These are phyloP conservation scores for Limnephilus auricula DNA, from an alignment of 2,888 invertebrate species.

Conservation along the genomic window DNA sequence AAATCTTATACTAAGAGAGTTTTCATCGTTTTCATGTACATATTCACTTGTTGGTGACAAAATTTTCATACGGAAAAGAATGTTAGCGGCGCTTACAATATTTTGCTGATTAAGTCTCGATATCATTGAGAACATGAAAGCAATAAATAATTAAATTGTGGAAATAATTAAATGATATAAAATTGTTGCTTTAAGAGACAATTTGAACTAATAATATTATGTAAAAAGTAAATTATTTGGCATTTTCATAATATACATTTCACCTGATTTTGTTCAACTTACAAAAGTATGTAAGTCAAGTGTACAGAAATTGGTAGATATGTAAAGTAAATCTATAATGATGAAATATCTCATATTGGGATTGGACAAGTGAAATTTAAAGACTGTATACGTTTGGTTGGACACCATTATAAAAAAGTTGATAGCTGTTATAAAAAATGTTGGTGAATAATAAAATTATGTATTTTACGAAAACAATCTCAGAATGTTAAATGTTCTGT, in stretches of 20 bases:
- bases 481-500: neutral
- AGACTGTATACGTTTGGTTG: neutral
- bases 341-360: neutral
- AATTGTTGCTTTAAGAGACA: neutral
- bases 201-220: neutral
- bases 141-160: neutral
- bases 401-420: neutral
- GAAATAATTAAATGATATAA: neutral
- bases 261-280: neutral
- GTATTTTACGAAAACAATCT: neutral
- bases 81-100: neutral
- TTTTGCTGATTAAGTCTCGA: neutral
- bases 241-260: neutral
- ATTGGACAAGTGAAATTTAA: neutral
- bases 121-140: neutral
- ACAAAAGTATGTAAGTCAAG: neutral
- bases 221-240: neutral
- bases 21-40: neutral
- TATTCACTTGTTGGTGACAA: neutral
- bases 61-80: neutral
- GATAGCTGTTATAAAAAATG: neutral
- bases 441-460: neutral
- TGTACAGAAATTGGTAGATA: neutral
- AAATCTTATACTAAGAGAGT: neutral
- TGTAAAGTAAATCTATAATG: neutral